phyloP scores from a whole-genome alignment of 2,797 vertebrate species.

The Rhinatrema bivittatum region DNA sequence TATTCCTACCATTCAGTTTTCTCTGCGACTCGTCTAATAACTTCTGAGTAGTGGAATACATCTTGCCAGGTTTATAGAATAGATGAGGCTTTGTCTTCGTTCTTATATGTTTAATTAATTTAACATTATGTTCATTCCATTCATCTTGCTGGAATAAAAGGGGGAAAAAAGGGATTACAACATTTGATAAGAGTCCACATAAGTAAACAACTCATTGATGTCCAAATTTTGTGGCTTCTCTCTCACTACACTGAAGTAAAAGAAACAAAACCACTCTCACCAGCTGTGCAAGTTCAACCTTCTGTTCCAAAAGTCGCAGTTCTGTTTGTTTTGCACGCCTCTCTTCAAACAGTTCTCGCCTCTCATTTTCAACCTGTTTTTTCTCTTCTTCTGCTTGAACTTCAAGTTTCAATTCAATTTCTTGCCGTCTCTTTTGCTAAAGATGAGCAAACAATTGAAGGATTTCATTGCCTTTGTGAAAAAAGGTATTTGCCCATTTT shows the following conservation, averaged over 20 bases:
- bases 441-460: not conserved
- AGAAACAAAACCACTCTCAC: constrained; percentile 58
- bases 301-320: constrained; percentile 90
- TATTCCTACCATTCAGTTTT: constrained; percentile 84
- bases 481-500: too few species aligned
- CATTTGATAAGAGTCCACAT: too few species aligned
- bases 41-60: constrained; percentile 92
- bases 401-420: constrained; percentile 97
- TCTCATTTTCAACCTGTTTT: constrained; percentile 90
- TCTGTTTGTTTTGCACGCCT: constrained; percentile 94
- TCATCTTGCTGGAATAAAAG: constrained; percentile 84
- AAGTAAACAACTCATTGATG: not conserved
- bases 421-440: constrained; percentile 88
- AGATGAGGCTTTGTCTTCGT: constrained; percentile 92
- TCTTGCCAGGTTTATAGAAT: constrained; percentile 89
- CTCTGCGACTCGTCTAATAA: constrained; percentile 92
- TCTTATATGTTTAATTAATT: constrained; percentile 91
- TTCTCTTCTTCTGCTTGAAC: constrained; percentile 92
- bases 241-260: not conserved
- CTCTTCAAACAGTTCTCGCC: constrained; percentile 92
- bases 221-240: constrained; percentile 5
- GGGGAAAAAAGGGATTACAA: constrained; percentile 15
- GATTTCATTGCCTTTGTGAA: too few species aligned
- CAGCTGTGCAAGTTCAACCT: constrained; percentile 96
- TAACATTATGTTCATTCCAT: constrained; percentile 90